phyloP scores from a whole-genome alignment of 2,888 invertebrate genomes.

The Synanthedon formicaeformis region DNA sequence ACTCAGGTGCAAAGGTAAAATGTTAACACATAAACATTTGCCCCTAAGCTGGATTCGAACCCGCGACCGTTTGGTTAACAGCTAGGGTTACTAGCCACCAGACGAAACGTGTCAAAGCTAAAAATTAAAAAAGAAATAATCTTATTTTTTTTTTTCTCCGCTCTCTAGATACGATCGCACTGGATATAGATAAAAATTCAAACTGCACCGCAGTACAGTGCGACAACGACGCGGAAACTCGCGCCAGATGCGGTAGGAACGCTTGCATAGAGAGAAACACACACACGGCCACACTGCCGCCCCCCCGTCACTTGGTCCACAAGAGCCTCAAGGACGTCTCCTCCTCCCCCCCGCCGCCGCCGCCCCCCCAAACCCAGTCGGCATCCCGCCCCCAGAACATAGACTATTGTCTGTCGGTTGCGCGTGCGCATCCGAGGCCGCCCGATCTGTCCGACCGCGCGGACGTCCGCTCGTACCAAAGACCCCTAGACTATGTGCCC shows the following conservation, averaged over 20 bases:
- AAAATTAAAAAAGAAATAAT: too few species aligned
- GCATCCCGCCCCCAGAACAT: constrained; percentile 19
- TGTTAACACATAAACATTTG: too few species aligned
- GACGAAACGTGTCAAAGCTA: too few species aligned
- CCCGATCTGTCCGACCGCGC: constrained; percentile 36
- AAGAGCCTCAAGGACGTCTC: constrained; percentile 73
- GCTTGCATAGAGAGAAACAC: constrained; percentile 83
- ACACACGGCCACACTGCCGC: constrained; percentile 70
- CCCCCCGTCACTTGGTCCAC: constrained; percentile 68
- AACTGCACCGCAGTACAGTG: constrained; percentile 24
- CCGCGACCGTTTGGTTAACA: too few species aligned
- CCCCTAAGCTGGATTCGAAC: too few species aligned
- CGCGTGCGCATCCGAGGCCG: constrained; percentile 25
- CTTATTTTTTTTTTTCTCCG: too few species aligned
- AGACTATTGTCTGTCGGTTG: constrained; percentile 46
- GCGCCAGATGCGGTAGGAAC: constrained; percentile 46
- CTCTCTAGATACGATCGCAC: constrained; percentile 11
- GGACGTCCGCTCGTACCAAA: constrained; percentile 50
- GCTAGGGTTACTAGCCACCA: too few species aligned
- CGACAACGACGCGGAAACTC: constrained; percentile 72
- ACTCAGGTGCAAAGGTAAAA: too few species aligned
- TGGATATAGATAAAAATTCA: constrained; percentile 46
- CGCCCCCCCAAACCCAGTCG: constrained; percentile 11
- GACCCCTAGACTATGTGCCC: constrained; percentile 75
- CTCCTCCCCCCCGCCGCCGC: constrained; percentile 14